Evolutionary conservation across 35 echinoderm and acorn worm species (phyloP).

Genomic region (Nesometra sesokonis): DNA sequence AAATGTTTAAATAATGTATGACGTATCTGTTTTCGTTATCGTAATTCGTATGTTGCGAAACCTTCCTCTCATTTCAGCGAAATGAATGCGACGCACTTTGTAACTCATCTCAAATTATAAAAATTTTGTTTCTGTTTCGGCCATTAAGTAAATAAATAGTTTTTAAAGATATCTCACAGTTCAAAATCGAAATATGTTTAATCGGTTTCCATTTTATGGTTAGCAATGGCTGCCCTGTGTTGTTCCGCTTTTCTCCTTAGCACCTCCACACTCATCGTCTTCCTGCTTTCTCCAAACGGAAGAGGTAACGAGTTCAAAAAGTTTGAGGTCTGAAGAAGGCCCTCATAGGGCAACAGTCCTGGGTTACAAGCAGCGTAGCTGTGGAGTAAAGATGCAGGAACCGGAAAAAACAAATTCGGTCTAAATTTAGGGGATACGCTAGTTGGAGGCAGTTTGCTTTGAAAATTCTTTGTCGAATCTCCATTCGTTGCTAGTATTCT

Average conservation of each 20-base stretch:
- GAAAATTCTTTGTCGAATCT: neutral
- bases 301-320: neutral
- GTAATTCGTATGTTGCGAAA: too few species aligned
- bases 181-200: neutral
- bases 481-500: neutral
- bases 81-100: too few species aligned
- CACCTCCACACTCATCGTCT: conserved; percentile 77
- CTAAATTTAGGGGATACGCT: neutral
- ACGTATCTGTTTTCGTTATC: too few species aligned
- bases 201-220: neutral
- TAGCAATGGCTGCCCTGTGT: conserved; percentile 50
- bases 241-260: conserved; percentile 67
- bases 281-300: conserved; percentile 12
- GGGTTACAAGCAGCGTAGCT: neutral
- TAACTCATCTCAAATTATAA: too few species aligned
- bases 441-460: neutral
- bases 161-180: neutral
- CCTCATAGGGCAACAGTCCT: neutral
- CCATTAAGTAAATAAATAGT: too few species aligned
- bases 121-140: too few species aligned
- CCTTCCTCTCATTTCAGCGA: too few species aligned
- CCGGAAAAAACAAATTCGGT: neutral
- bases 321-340: neutral
- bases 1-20: too few species aligned
- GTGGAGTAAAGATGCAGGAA: neutral